Percentiles rank a stretch among this genome's conserved stretches.
phyloP scores from a whole-genome alignment of 64 coral and sea anemone species.

The Exaiptasia diaphana region DNA sequence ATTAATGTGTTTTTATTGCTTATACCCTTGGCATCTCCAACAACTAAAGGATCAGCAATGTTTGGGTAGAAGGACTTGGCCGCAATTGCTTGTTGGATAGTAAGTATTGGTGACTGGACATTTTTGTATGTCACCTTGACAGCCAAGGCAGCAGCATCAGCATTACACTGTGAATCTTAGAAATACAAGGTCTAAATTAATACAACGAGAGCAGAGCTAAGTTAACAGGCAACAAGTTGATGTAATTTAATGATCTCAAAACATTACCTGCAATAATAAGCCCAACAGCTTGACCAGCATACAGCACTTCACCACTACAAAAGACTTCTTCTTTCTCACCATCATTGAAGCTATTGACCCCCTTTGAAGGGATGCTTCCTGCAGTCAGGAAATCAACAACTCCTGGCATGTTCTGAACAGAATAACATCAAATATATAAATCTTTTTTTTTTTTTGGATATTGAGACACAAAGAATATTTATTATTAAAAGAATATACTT shows the following conservation, averaged over 20 bases:
- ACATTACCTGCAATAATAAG: slow-evolving; percentile 70
- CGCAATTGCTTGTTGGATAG: slow-evolving; percentile 69
- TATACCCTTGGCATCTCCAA: slow-evolving; percentile 75
- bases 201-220: no score
- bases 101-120: slow-evolving; percentile 40
- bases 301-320: slow-evolving; percentile 48
- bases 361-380: slow-evolving; percentile 39
- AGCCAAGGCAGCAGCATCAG: slow-evolving; percentile 63
- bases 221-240: no score
- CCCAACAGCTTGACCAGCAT: slow-evolving; percentile 73
- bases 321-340: slow-evolving; percentile 47
- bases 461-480: no score
- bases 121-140: slow-evolving; percentile 80
- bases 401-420: slow-evolving; percentile 48
- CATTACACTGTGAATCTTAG: slow-evolving; percentile 61
- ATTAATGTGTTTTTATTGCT: no score
- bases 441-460: background rate
- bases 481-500: no score
- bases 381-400: slow-evolving; percentile 52
- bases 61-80: slow-evolving; percentile 70
- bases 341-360: slow-evolving; percentile 30
- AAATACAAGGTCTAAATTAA: background rate
- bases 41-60: slow-evolving; percentile 3
- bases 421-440: background rate
- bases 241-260: background rate